Base-by-base conservation (phyloP, 2,113 vertebrate species). In the Pachyramphus minor region DNA sequence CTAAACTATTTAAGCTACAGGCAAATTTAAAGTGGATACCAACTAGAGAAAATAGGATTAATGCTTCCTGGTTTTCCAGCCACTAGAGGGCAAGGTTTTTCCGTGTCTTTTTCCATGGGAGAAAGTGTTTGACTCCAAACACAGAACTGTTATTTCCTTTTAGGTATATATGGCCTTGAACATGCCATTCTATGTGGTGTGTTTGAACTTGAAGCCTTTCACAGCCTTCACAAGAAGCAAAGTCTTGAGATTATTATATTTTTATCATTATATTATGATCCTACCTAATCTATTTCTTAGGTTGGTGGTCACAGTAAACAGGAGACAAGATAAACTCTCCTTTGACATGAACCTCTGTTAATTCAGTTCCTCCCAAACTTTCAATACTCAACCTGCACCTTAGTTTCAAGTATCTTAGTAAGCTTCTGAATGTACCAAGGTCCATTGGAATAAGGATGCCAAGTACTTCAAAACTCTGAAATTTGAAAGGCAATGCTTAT, bases 51-150 rank as follows among this genome's bases (percentile, higher is more conserved):
- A 93, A 66, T 1, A 16, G 6, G 42, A 59, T 89, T 84, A 67
- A 28, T 62, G 75, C 25, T 78, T 81, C 47, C 76, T 7, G 21
- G 39, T 85, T 86, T 89, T 79, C 63, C 22, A 87, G 30, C 72
- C 94, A 60, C 89, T 89, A 93, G 94, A 84, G 89, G 86, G 86
- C 90, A 89, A 92, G 60, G 37, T 8, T 92, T 95, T 95, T 89
- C 86, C 92, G 59, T 66, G 27, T 63, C 66, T 87, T 89, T 63
- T 86, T 55, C 44, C 14, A 0, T 14, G 27, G 22, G 37, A 44
- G 68, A 80, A 47, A 44, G 50, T 12, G 25, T 66, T 95, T 93
- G 58, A 59, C 88, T 84, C 59, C 79, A 55, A 50, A 74, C 19
- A 31, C 8, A 8, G 23, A 31, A 8, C 5, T 62, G 5, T 45